A percentile compares a stretch with the other conserved stretches of the same genome.
Conservation (phyloP, 2,113 vertebrate genomes). For the Columba livia region DNA sequence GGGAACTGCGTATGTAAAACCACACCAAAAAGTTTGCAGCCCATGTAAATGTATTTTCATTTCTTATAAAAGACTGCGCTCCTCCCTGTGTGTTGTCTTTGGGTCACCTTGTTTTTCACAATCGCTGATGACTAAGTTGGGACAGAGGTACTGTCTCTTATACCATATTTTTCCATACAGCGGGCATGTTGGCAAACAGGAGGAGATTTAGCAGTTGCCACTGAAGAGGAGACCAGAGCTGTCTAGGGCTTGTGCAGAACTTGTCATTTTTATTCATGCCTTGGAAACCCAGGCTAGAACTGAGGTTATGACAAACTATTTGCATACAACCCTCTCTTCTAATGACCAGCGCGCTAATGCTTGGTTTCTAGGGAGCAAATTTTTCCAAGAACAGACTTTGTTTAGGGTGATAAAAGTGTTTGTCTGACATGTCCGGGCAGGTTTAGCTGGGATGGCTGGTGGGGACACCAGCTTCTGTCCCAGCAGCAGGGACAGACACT, state of each 20-base stretch:
- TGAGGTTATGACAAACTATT: not conserved
- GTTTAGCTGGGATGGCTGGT: not conserved
- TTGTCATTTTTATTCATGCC: not conserved
- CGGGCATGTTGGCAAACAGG: not conserved
- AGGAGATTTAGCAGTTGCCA: not conserved
- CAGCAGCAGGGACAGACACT: not conserved
- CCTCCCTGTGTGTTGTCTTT: not conserved
- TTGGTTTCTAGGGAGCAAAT: not conserved
- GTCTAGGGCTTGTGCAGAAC: not conserved
- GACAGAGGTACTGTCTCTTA: not conserved
- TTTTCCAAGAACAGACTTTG: not conserved
- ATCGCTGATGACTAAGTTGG: not conserved
- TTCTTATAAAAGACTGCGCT: not conserved
- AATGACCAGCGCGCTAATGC: not conserved
- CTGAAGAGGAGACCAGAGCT: not conserved
- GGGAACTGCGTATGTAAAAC: constrained; percentile 44
- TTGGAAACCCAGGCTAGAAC: not conserved
- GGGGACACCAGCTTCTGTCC: not conserved
- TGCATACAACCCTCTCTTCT: not conserved
- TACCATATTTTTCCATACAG: not conserved
- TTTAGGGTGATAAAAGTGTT: not conserved
- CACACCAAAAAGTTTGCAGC: constrained; percentile 36
- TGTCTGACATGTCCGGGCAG: not conserved
- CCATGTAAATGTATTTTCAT: not conserved
- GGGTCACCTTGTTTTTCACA: not conserved